phyloP scores from a whole-genome alignment of 2,797 vertebrate species.

The Pseudotriccus pelzelni region DNA sequence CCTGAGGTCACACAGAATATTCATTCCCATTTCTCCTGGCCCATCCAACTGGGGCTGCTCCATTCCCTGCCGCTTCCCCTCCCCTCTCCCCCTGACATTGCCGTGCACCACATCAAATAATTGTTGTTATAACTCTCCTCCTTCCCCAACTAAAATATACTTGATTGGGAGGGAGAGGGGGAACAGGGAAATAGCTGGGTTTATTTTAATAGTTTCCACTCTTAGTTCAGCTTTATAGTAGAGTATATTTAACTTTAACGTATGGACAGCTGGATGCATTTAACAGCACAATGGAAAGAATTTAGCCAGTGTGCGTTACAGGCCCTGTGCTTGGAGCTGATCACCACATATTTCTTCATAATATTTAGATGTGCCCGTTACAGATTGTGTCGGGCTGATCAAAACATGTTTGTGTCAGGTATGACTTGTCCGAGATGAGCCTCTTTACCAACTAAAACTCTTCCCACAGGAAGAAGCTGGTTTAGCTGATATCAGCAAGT shows the following conservation, averaged over 20 bases:
- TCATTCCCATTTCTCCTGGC: background rate
- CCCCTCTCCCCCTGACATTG: background rate
- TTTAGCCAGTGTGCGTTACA: slow-evolving; percentile 68
- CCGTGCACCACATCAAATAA: slow-evolving; percentile 45
- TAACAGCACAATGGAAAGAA: slow-evolving; percentile 72
- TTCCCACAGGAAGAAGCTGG: background rate
- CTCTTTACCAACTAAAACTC: slow-evolving; percentile 14
- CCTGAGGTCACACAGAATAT: background rate
- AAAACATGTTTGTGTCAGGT: slow-evolving; percentile 57
- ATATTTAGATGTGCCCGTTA: slow-evolving; percentile 58
- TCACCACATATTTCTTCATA: slow-evolving; percentile 51
- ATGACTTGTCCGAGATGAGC: slow-evolving; percentile 26
- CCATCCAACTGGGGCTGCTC: background rate
- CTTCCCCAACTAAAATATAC: slow-evolving; percentile 67
- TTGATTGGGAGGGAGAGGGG: slow-evolving; percentile 23
- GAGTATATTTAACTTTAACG: slow-evolving; percentile 71
- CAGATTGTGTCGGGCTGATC: slow-evolving; percentile 2
- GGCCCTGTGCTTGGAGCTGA: slow-evolving; percentile 48
- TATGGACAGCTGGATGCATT: slow-evolving; percentile 75
- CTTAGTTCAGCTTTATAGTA: slow-evolving; percentile 66
- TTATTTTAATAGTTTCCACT: slow-evolving; percentile 77
- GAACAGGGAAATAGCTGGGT: slow-evolving; percentile 53
- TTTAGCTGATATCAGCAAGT: slow-evolving; percentile 62
- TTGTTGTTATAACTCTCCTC: slow-evolving; percentile 47
- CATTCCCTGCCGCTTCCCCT: background rate